Percentiles rank a stretch among this genome's conserved stretches.
Evolutionary conservation across 2,113 vertebrate genomes (phyloP).

Genomic region (Suncus etruscus): DNA sequence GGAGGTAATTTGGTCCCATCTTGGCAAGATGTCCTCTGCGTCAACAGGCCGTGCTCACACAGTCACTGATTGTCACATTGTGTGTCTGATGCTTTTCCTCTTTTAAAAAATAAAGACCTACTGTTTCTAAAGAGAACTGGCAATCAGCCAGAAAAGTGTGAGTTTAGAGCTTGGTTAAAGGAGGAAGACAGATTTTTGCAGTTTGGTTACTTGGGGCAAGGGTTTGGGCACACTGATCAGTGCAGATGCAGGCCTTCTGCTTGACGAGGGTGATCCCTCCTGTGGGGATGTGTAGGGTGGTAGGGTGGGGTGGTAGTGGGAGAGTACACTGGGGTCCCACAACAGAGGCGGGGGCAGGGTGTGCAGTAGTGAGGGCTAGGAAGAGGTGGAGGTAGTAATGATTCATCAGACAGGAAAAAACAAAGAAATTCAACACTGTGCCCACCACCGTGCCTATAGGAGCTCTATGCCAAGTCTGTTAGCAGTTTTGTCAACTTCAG

Average conservation of each 20-base stretch:
- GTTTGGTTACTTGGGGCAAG: conserved; percentile 36
- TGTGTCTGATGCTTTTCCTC: conserved; percentile 66
- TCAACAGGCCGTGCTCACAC: conserved; percentile 59
- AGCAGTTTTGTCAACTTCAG: background rate
- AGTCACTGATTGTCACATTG: conserved; percentile 73
- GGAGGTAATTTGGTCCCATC: conserved; percentile 59
- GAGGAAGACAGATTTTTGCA: conserved; percentile 37
- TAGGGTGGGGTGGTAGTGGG: background rate
- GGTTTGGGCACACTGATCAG: background rate
- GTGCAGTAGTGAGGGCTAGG: background rate
- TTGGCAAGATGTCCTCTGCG: conserved; percentile 63
- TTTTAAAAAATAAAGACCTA: conserved; percentile 68
- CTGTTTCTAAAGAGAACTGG: conserved; percentile 73
- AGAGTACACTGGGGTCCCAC: background rate
- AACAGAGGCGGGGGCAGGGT: background rate
- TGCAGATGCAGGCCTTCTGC: background rate
- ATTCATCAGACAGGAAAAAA: conserved; percentile 40
- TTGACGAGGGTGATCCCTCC: background rate
- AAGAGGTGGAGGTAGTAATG: background rate
- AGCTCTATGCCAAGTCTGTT: background rate
- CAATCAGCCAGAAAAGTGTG: conserved; percentile 50
- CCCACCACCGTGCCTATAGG: background rate
- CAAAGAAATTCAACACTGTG: background rate
- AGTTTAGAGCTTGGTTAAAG: conserved; percentile 56
- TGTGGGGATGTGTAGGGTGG: background rate